Base-by-base conservation (phyloP, 2,113 vertebrate genomes). In the Zosterops borbonicus region DNA sequence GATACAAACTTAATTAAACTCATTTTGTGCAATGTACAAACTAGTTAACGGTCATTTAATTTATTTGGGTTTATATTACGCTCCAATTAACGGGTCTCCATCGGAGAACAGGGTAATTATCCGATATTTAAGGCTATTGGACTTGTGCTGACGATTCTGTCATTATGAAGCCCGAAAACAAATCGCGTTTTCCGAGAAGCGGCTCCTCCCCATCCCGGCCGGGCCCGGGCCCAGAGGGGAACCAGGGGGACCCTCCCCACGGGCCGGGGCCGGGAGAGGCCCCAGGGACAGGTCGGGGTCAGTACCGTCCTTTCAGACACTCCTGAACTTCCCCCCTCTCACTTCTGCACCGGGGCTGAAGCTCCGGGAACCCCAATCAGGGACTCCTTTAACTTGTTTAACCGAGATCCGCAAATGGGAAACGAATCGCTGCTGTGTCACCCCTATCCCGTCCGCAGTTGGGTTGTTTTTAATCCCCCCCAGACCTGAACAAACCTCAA, bases 1-100 rank as follows among this genome's bases (percentile, higher is more conserved):
- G 97, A 98, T 97, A 73, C 95, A 94, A 97, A 98, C 97, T 98
- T 97, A 97, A 98, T 98, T 98, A 97, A 98, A 98, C 96, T 97
- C 95, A 91, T 97, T 97, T 95, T 77, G 96, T 95, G 96, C 93
- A 92, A 97, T 91, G 97, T 97, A 96, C 95, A 97, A 97, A 97
- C 95, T 95, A 97, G 97, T 98, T 98, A 97, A 96, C 94, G 96
- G 94, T 85, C 97, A 84, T 97, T 98, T 98, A 98, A 97, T 98
- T 98, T 97, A 97, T 98, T 97, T 97, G 94, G 74, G 95, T 92
- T 94, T 92, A 92, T 96, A 97, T 97, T 95, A 96, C 60, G 70
- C 95, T 92, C 95, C 97, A 95, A 96, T 98, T 96, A 97, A 93
- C 77, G 42, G 73, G 67, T 90, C 84, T 76, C 22, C 95, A 20